phyloP scores from a whole-genome alignment of 2,797 vertebrate species.

The Schizopygopsis pylzovi region DNA sequence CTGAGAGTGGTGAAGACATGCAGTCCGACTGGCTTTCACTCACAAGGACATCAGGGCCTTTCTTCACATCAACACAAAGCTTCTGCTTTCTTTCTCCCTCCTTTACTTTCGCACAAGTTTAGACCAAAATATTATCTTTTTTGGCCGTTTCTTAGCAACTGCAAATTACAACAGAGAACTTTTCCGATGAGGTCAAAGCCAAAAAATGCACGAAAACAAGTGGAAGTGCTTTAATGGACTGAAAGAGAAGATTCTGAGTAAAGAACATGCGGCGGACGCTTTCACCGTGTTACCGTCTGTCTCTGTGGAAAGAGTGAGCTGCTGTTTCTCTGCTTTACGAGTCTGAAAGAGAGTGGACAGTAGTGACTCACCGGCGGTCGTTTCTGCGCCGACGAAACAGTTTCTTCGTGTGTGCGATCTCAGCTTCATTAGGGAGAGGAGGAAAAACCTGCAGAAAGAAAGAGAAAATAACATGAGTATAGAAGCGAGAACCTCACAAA shows the following conservation, averaged over 20 bases:
- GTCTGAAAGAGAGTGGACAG: not conserved
- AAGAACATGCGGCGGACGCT: constrained; percentile 10
- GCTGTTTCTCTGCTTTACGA: constrained; percentile 35
- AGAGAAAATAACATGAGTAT: constrained; percentile 19
- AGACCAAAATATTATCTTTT: constrained; percentile 80
- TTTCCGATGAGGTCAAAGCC: constrained; percentile 78
- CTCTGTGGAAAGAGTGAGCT: constrained; percentile 43
- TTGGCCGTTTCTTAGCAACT: constrained; percentile 79
- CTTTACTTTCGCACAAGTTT: constrained; percentile 72
- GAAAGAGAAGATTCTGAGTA: constrained; percentile 32
- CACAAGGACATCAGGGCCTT: constrained; percentile 15
- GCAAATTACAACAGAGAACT: constrained; percentile 70
- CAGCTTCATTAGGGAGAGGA: constrained; percentile 89
- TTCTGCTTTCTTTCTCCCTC: constrained; percentile 67
- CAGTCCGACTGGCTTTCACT: constrained; percentile 10
- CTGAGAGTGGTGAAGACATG: not conserved
- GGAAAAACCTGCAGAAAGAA: constrained; percentile 85
- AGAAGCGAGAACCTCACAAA: not conserved
- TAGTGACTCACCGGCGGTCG: constrained; percentile 86
- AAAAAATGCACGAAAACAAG: constrained; percentile 42
- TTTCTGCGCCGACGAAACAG: constrained; percentile 91
- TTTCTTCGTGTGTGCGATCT: constrained; percentile 98
- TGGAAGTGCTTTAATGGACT: constrained; percentile 18
- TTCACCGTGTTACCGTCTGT: constrained; percentile 44
- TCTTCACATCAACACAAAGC: constrained; percentile 15